phyloP scores from a whole-genome alignment of 1,140 invertebrate genomes.

The Trichonephila clavipes region DNA sequence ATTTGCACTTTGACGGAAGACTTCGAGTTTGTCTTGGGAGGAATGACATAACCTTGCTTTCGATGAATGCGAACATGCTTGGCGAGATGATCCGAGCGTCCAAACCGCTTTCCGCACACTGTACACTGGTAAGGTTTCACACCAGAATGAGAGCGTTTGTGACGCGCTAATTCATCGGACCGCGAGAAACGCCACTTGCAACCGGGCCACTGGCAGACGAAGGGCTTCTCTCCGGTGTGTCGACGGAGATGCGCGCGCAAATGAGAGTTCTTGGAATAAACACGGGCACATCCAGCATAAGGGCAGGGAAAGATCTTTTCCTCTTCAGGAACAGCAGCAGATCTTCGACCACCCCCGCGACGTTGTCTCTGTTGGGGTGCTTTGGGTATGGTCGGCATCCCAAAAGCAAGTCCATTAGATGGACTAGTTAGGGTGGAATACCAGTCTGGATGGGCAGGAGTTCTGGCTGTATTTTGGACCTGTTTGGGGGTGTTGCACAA shows the following conservation, averaged over 20 bases:
- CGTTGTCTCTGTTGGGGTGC: background rate
- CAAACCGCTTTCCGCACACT: conserved; percentile 92
- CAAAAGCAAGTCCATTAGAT: background rate
- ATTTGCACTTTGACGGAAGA: conserved; percentile 69
- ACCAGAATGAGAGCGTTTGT: conserved; percentile 90
- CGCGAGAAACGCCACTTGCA: conserved; percentile 96
- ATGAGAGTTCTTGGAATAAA: conserved; percentile 96
- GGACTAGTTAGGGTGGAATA: background rate
- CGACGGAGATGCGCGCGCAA: conserved; percentile 95
- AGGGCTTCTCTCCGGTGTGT: conserved; percentile 97
- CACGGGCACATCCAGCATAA: conserved; percentile 84
- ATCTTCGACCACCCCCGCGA: conserved; percentile 18
- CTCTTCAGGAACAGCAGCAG: conserved; percentile 77
- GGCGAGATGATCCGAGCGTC: conserved; percentile 92
- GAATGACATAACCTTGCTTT: conserved; percentile 76
- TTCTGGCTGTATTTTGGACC: background rate
- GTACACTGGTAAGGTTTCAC: conserved; percentile 92
- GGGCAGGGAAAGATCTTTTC: conserved; percentile 85
- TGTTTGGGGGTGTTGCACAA: conserved; percentile 9
- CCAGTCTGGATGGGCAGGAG: conserved; percentile 31
- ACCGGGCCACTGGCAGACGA: conserved; percentile 93
- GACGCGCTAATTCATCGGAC: conserved; percentile 94
- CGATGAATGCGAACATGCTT: conserved; percentile 93
- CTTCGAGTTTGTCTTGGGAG: conserved; percentile 49
- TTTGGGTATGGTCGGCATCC: background rate